Conservation (phyloP, 2,888 invertebrate species). For the Drosophila paucipuncta region DNA sequence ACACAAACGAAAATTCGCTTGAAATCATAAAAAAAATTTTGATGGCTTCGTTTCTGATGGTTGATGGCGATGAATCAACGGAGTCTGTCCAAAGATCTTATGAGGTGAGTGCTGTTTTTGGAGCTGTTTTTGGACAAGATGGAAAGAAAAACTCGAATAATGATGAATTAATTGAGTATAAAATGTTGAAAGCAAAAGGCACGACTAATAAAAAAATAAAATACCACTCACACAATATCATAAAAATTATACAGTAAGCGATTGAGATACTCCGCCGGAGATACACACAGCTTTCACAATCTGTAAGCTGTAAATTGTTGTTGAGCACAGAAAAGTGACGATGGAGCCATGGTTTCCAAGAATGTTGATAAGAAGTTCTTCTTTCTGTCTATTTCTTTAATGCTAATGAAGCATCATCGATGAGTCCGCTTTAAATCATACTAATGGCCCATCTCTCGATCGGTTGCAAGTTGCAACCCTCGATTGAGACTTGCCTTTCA, state of each 20-base stretch:
- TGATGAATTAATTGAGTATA: constrained; percentile 83
- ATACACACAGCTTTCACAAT: constrained; percentile 43
- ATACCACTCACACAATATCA: constrained; percentile 70
- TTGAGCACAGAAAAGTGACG: constrained; percentile 27
- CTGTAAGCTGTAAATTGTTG: constrained; percentile 27
- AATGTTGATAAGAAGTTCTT: constrained; percentile 69
- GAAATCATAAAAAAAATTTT: constrained; percentile 79
- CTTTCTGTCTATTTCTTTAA: constrained; percentile 35
- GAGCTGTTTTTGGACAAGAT: constrained; percentile 10
- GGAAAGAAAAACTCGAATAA: constrained; percentile 71
- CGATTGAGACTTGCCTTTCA: constrained; percentile 39
- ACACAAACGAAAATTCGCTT: constrained; percentile 66
- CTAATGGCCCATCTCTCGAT: constrained; percentile 61
- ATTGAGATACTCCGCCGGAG: constrained; percentile 28
- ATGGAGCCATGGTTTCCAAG: constrained; percentile 50
- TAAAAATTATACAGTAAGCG: constrained; percentile 81
- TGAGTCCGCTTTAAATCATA: constrained; percentile 64
- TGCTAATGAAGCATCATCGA: constrained; percentile 65
- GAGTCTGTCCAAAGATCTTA: constrained; percentile 11
- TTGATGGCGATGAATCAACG: constrained; percentile 8
- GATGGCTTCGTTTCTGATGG: constrained; percentile 56
- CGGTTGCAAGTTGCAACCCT: constrained; percentile 14
- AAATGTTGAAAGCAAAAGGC: constrained; percentile 64
- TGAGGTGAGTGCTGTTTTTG: constrained; percentile 10
- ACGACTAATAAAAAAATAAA: constrained; percentile 55